These are phyloP conservation scores for Junonia oenone DNA, from an alignment of 2,888 invertebrate species.

Conservation along the genomic window DNA sequence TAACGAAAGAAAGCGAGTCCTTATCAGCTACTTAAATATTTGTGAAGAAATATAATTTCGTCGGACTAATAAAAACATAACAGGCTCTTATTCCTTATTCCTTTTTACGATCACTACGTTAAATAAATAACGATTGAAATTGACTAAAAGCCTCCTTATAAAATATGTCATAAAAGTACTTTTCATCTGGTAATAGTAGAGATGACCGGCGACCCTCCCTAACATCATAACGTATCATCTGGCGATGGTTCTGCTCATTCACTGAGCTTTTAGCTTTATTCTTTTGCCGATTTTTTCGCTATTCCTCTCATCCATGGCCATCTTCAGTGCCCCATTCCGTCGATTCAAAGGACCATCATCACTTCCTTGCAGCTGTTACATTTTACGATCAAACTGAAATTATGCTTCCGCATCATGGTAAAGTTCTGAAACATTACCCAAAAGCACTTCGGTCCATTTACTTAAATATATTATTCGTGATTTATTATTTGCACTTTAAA, in stretches of 20 bases:
- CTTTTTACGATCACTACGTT: too few relatives aligned
- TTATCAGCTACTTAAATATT: neutral
- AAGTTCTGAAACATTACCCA: constrained; percentile 40
- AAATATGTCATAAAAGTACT: constrained; percentile 9
- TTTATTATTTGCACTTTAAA: neutral
- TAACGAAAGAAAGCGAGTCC: neutral
- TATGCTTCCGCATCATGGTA: constrained; percentile 60
- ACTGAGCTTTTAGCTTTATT: constrained; percentile 12
- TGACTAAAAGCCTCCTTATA: neutral
- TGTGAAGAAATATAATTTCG: neutral
- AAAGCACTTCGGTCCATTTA: neutral
- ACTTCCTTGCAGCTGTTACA: constrained; percentile 69
- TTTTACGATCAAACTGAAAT: constrained; percentile 67
- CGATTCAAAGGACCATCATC: constrained; percentile 56
- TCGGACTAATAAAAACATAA: neutral
- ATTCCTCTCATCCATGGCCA: constrained; percentile 48
- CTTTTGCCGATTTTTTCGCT: constrained; percentile 36
- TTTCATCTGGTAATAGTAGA: constrained; percentile 8
- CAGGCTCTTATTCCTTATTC: neutral
- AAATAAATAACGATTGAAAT: constrained; percentile 6
- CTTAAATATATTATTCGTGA: neutral
- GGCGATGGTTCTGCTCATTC: constrained; percentile 12
- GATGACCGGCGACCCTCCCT: constrained; percentile 16
- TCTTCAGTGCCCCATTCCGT: constrained; percentile 55
- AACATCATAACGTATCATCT: constrained; percentile 17